phyloP scores from a whole-genome alignment of 2,888 invertebrate species.

The Pandemis cinnamomeana region DNA sequence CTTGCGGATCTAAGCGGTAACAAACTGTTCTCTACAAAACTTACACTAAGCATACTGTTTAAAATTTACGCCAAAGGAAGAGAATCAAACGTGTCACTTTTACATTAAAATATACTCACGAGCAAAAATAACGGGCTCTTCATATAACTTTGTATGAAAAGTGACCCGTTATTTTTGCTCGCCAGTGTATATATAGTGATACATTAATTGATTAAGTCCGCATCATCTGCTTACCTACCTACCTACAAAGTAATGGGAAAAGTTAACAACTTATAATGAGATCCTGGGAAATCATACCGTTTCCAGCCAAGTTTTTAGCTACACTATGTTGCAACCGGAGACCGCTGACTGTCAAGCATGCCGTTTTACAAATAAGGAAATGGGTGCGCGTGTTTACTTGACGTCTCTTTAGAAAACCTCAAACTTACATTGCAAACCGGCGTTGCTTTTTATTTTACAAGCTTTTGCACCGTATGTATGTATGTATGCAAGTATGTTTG shows the following conservation, averaged over 20 bases:
- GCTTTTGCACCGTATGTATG: too few relatives aligned
- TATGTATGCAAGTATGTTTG: too few relatives aligned
- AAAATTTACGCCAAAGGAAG: not conserved
- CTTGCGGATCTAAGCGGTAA: too few relatives aligned
- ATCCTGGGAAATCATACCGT: slow-evolving; percentile 10
- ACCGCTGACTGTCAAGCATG: slow-evolving; percentile 47
- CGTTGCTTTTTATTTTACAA: slow-evolving; percentile 46
- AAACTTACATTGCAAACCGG: slow-evolving; percentile 46
- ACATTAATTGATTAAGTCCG: not conserved
- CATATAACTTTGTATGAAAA: too few relatives aligned
- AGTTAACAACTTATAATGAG: slow-evolving; percentile 21
- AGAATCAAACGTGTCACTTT: too few relatives aligned
- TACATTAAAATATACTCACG: too few relatives aligned
- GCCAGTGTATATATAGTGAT: too few relatives aligned
- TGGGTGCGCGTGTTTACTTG: slow-evolving; percentile 48
- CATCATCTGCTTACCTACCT: not conserved
- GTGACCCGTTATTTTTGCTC: too few relatives aligned
- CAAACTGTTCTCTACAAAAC: too few relatives aligned
- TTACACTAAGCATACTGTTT: not conserved
- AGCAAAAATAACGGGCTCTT: too few relatives aligned
- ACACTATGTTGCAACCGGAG: slow-evolving; percentile 25
- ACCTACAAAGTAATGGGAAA: not conserved
- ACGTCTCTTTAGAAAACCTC: slow-evolving; percentile 46
- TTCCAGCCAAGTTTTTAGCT: slow-evolving; percentile 15
- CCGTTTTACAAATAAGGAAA: slow-evolving; percentile 58